Evolutionary conservation across 1,140 invertebrate genomes (phyloP), one percentile per base, ranked within the genome.

Genomic region (Apocrypta bakeri): DNA sequence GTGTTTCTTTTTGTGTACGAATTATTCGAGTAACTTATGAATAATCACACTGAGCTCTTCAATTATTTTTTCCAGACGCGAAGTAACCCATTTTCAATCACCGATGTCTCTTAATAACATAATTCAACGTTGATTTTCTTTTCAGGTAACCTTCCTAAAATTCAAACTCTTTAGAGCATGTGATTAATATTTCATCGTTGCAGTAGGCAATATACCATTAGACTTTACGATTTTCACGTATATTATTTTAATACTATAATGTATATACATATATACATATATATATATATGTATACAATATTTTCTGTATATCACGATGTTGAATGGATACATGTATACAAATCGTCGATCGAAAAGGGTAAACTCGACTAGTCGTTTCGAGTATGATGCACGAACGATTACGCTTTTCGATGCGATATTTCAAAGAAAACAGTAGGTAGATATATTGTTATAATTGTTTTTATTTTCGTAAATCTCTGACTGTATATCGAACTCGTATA

Each of bases 11-110:
- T 29, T 48, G 25, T 78, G 27, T 56, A 40, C 33, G 37, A n/a
- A 66, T 29, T 37, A 29, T 40, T 7, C 17, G 48, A 48, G 42
- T 48, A 17, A 42, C 25, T 9, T 64, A 0, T 24, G 27, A 31
- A 25, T 72, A 63, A 73, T 80, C 25, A 80, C 37, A 25, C n/a
- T 27, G 37, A 82, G 64, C 74, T 71, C 42, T 82, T 77, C 63
- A 77, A 82, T 77, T 81, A 77, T 64, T 82, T 82, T n/a, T 82
- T 82, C 27, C 74, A 82, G 74, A 72, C 81, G 40, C 81, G 56
- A 77, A 82, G 66, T 82, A 79, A 79, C 61, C 76, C 82, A 83
- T 78, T 83, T 79, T 83, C 82, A 79, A 74, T 83, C 75, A 78
- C 48, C 75, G 81, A 78, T 78, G 68, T 83, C 75, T 78, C 40